Conservation (phyloP, 1,140 invertebrate species). For the Dinoponera quadriceps region DNA sequence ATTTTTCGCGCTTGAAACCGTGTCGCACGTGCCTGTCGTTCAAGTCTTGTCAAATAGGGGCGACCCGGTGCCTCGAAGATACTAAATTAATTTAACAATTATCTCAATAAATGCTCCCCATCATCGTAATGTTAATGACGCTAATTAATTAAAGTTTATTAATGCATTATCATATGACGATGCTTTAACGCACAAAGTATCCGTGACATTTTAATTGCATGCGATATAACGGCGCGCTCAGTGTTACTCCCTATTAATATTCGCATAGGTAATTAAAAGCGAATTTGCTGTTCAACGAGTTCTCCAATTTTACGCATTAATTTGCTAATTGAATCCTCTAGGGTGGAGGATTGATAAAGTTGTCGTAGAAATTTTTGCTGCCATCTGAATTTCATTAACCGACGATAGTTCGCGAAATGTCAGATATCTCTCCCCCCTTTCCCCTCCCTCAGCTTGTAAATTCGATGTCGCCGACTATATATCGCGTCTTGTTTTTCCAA, state of each 20-base stretch:
- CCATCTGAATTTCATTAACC: slow-evolving; percentile 20
- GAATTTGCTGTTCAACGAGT: slow-evolving; percentile 63
- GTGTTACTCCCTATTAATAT: slow-evolving; percentile 62
- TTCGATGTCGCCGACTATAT: slow-evolving; percentile 13
- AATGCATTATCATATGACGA: slow-evolving; percentile 61
- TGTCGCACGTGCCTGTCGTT: not conserved
- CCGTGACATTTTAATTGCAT: slow-evolving; percentile 62
- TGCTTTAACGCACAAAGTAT: slow-evolving; percentile 59
- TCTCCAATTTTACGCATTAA: slow-evolving; percentile 66
- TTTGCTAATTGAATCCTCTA: slow-evolving; percentile 63
- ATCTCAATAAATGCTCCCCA: slow-evolving; percentile 47
- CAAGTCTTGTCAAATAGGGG: not conserved
- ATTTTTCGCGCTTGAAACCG: not conserved
- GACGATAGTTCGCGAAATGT: not conserved
- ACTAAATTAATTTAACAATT: slow-evolving; percentile 51
- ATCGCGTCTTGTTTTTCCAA: slow-evolving; percentile 25
- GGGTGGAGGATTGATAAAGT: slow-evolving; percentile 46
- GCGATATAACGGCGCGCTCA: slow-evolving; percentile 57
- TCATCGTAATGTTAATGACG: slow-evolving; percentile 57
- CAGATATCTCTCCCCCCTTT: not conserved
- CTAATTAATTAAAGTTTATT: slow-evolving; percentile 62
- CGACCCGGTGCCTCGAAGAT: not conserved
- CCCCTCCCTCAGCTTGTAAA: slow-evolving; percentile 8
- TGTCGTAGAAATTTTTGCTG: slow-evolving; percentile 28
- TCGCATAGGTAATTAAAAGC: slow-evolving; percentile 63